These are phyloP conservation scores for Apostichopus japonicus DNA, from an alignment of 35 echinoderm and acorn worm genomes.

Conservation along the genomic window DNA sequence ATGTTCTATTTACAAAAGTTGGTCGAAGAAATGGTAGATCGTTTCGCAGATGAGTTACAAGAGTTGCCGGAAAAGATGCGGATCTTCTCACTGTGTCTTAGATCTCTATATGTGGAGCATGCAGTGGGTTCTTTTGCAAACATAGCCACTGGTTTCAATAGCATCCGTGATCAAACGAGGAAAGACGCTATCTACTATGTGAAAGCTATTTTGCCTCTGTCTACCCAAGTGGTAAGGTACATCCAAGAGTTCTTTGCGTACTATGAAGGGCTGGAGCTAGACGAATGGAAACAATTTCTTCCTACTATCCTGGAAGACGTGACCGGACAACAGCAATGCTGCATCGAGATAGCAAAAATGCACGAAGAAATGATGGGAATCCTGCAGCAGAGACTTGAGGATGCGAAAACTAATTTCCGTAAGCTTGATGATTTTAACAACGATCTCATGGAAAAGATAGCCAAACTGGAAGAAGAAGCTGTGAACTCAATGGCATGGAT, in stretches of 20 bases:
- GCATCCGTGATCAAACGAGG: slow-evolving; percentile 5
- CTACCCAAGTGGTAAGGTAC: not conserved
- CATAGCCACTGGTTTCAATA: not conserved
- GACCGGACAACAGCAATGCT: slow-evolving; percentile 38
- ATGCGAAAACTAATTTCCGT: not conserved
- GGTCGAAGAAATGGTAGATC: too few species aligned
- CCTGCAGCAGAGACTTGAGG: slow-evolving; percentile 20
- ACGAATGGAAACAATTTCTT: slow-evolving; percentile 23
- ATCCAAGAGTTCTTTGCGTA: slow-evolving; percentile 22
- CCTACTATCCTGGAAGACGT: slow-evolving; percentile 21
- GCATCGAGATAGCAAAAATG: not conserved
- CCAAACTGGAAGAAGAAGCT: not conserved
- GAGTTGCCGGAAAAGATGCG: slow-evolving; percentile 7
- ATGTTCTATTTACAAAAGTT: too few species aligned
- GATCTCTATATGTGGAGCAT: slow-evolving; percentile 17
- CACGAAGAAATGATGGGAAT: slow-evolving; percentile 4
- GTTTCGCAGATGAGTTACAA: too few species aligned
- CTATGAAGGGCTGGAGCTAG: not conserved
- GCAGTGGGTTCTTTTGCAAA: not conserved
- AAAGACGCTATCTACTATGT: slow-evolving; percentile 6
- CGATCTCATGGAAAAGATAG: not conserved
- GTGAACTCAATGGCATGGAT: not conserved
- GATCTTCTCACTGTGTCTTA: slow-evolving; percentile 22
- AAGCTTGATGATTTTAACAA: not conserved
- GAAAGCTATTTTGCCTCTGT: not conserved